Evolutionary conservation across 2,113 vertebrate species (phyloP), one percentile per base, ranked within the genome.

Genomic region (Pituophis catenifer): DNA sequence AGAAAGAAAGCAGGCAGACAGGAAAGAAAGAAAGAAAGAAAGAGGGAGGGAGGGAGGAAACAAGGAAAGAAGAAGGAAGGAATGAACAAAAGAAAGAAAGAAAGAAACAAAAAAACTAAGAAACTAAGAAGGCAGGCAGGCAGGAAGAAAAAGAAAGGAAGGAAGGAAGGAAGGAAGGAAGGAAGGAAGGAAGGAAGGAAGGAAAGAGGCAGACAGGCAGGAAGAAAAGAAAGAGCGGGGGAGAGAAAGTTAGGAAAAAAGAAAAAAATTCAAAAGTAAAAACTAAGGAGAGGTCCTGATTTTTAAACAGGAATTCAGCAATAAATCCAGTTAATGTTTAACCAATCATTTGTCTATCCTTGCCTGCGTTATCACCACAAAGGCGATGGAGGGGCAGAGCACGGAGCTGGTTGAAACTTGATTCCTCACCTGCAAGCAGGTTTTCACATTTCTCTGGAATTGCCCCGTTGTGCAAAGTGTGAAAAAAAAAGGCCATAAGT

Each of bases 181-280:
- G 17, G 5, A 26, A 10, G 23, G 23, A 26, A 3, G 23, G 58
- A 3, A 26, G 3, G 8, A 57, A 57, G 5, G 44, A 48, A 48
- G 44, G 44, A 26, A 29, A 24, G 11, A 62, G 26, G 24, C 0
- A 26, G 8, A 9, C 1, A 10, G 1, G 2, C 0, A 9, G 8
- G 23, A 2, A 59, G 2, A 7, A 11, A 8, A 26, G 3, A 10
- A 21, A 57, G 57, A 0, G 0, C 9, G 23, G 2, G 1, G 5
- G 21, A 6, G 8, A 3, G 19, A 2, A 23, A 24, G 21, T 2
- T 24, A 59, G 0, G 1, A 23, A 59, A 2, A 59, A 24, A 9
- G 2, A 59, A 10, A 9, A 8, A 23, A 26, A 58, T 58, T 58
- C 11, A 29, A 12, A 65, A 29, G 62, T 70, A 70, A 70, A 65